These are phyloP conservation scores for Acheta domesticus DNA, from an alignment of 2,888 invertebrate genomes.

Conservation along the genomic window DNA sequence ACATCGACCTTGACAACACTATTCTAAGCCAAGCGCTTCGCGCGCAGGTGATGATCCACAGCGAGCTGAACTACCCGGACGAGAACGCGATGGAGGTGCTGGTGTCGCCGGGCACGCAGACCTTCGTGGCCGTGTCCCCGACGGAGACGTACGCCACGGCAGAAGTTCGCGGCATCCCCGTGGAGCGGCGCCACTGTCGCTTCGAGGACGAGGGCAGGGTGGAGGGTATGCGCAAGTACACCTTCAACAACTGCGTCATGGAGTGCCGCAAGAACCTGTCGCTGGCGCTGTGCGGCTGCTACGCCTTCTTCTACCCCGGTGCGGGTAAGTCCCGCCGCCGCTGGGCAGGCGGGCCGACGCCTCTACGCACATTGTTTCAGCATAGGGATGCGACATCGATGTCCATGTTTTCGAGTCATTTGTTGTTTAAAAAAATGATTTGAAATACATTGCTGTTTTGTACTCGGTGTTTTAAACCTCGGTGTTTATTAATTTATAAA, in stretches of 20 bases:
- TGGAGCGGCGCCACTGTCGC: not conserved
- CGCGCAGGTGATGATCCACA: not conserved
- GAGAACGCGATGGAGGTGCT: not conserved
- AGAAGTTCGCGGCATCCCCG: not conserved
- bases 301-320: not conserved
- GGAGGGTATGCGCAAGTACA: not conserved
- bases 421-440: too few relatives aligned
- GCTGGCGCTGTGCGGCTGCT: not conserved
- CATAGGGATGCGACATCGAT: too few relatives aligned
- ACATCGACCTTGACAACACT: too few relatives aligned
- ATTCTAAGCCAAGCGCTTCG: too few relatives aligned
- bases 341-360: too few relatives aligned
- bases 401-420: too few relatives aligned
- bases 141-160: not conserved
- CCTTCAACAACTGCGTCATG: conserved; percentile 7
- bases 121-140: not conserved
- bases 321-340: not conserved
- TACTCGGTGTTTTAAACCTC: too few relatives aligned
- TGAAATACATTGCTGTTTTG: too few relatives aligned
- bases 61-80: not conserved
- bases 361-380: too few relatives aligned
- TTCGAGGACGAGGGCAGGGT: not conserved
- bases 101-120: not conserved
- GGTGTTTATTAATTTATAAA: too few relatives aligned
- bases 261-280: not conserved